phyloP scores from a whole-genome alignment of 2,888 invertebrate species.

The Crepidodera aurea region DNA sequence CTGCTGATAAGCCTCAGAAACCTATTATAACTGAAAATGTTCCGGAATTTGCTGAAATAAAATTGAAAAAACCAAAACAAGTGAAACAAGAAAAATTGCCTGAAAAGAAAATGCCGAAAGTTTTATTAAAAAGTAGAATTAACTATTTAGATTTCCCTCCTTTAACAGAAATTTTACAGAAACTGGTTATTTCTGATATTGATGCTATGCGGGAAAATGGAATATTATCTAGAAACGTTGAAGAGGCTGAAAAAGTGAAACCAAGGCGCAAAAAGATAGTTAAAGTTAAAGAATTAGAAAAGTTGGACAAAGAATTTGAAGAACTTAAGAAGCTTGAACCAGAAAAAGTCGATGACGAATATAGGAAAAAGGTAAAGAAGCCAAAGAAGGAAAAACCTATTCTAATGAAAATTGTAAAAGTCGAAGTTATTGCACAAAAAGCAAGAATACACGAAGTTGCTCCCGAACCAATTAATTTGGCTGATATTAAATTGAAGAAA shows the following conservation, averaged over 20 bases:
- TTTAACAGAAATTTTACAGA: slow-evolving; percentile 50
- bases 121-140: slow-evolving; percentile 76
- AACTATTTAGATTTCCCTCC: slow-evolving; percentile 63
- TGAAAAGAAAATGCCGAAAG: slow-evolving; percentile 66
- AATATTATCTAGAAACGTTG: slow-evolving; percentile 62
- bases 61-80: slow-evolving; percentile 62
- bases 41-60: slow-evolving; percentile 72
- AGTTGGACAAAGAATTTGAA: slow-evolving; percentile 52
- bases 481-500: slow-evolving; percentile 70
- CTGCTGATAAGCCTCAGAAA: slow-evolving; percentile 62
- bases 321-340: slow-evolving; percentile 50
- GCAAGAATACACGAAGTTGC: slow-evolving; percentile 66
- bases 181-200: slow-evolving; percentile 53
- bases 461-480: slow-evolving; percentile 67
- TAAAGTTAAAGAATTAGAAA: slow-evolving; percentile 48
- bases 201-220: slow-evolving; percentile 58
- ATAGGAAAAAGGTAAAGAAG: slow-evolving; percentile 53
- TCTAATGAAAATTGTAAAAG: slow-evolving; percentile 49
- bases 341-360: slow-evolving; percentile 45
- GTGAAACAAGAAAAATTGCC: slow-evolving; percentile 46
- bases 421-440: slow-evolving; percentile 63
- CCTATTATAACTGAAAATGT: slow-evolving; percentile 66
- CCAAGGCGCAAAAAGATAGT: slow-evolving; percentile 55
- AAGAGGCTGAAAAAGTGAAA: slow-evolving; percentile 59
- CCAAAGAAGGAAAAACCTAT: slow-evolving; percentile 50